Conservation (phyloP, 2,888 invertebrate genomes). For the Deilephila porcellus region DNA sequence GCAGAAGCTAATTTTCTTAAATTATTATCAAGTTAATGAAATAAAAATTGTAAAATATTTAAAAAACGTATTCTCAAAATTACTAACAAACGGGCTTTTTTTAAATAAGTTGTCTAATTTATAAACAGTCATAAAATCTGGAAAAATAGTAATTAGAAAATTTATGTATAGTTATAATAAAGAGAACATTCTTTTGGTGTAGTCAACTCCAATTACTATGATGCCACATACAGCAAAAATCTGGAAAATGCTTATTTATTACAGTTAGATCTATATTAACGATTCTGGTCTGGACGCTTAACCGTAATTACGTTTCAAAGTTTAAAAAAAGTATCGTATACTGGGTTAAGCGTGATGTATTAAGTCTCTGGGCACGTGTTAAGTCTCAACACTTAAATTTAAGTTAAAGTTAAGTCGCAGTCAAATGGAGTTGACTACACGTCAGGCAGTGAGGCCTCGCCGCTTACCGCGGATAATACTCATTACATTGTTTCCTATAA, state of each 20-base stretch:
- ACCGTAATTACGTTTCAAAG: too few species aligned
- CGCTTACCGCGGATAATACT: conserved; percentile 49
- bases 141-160: too few species aligned
- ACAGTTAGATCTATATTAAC: too few species aligned
- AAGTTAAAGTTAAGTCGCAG: neutral
- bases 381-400: neutral
- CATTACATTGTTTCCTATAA: conserved; percentile 60
- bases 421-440: neutral
- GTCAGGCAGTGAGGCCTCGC: conserved; percentile 32
- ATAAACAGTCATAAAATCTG: too few species aligned
- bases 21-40: neutral
- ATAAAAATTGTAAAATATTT: neutral
- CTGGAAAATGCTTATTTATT: too few species aligned
- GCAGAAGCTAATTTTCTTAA: neutral
- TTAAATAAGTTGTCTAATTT: neutral
- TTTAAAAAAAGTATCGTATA: too few species aligned
- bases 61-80: neutral
- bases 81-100: neutral
- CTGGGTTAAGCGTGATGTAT: neutral
- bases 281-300: too few species aligned
- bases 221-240: neutral
- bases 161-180: neutral
- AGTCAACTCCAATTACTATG: conserved; percentile 8
- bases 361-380: neutral
- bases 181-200: neutral